Evolutionary conservation across 2,888 invertebrate species (phyloP).

Genomic region (Cheiracanthium punctorium): DNA sequence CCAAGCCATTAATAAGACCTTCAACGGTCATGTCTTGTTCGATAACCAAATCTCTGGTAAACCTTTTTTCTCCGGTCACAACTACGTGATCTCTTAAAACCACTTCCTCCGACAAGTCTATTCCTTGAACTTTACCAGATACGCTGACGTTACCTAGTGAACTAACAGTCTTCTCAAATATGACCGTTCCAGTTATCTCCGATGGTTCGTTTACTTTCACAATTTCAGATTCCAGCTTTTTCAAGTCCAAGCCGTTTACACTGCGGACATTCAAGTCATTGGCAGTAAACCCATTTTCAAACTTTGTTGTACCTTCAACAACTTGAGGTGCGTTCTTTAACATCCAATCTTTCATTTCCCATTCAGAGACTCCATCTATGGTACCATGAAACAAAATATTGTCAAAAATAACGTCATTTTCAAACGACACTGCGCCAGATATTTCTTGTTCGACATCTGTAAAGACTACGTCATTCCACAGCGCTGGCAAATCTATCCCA

Average conservation of each 20-base stretch:
- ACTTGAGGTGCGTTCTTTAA: slow-evolving; percentile 50
- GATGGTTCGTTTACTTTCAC: slow-evolving; percentile 52
- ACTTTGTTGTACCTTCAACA: slow-evolving; percentile 39
- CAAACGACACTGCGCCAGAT: slow-evolving; percentile 46
- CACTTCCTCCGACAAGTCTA: slow-evolving; percentile 66
- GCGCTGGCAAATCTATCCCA: slow-evolving; percentile 42
- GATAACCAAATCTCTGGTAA: slow-evolving; percentile 29
- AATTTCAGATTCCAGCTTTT: slow-evolving; percentile 30
- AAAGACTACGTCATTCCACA: slow-evolving; percentile 66
- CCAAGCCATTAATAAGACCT: slow-evolving; percentile 57
- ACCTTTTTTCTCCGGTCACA: slow-evolving; percentile 54
- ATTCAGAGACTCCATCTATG: slow-evolving; percentile 65
- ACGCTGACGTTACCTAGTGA: slow-evolving; percentile 55
- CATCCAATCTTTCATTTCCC: slow-evolving; percentile 67
- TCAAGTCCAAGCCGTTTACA: slow-evolving; percentile 54
- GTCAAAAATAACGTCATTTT: slow-evolving; percentile 21
- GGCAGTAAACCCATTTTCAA: slow-evolving; percentile 34
- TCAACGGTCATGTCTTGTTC: slow-evolving; percentile 35
- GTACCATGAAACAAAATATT: slow-evolving; percentile 35
- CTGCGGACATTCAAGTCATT: slow-evolving; percentile 24
- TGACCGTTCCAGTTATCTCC: slow-evolving; percentile 36
- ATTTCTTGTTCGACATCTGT: slow-evolving; percentile 59
- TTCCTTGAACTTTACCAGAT: slow-evolving; percentile 61
- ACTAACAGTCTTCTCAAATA: slow-evolving; percentile 24
- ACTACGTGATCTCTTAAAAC: slow-evolving; percentile 39